These are phyloP conservation scores for Gortyna flavago DNA, from an alignment of 2,888 invertebrate species.

Conservation along the genomic window DNA sequence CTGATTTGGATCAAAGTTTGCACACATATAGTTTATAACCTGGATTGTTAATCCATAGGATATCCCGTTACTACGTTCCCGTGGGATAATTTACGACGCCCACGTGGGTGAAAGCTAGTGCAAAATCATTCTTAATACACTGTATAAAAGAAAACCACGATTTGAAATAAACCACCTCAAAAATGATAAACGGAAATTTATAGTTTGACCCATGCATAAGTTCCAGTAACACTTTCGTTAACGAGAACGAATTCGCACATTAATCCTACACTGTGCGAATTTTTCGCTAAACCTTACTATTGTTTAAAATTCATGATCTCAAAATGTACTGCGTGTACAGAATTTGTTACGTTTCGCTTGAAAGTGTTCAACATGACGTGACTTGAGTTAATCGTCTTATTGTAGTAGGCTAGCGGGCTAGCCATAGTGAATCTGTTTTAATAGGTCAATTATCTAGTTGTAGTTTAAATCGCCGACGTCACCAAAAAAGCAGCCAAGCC, in stretches of 20 bases:
- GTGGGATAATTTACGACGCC: no score
- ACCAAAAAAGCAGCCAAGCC: no score
- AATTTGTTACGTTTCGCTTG: slow-evolving; percentile 26
- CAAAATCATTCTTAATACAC: no score
- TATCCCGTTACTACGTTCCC: no score
- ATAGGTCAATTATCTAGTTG: neutral
- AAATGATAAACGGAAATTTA: neutral
- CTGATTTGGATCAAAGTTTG: no score
- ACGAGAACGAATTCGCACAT: neutral
- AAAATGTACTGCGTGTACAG: slow-evolving; percentile 26
- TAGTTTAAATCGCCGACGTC: no score
- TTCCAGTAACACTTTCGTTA: slow-evolving; percentile 3
- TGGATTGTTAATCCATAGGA: no score
- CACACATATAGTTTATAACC: no score
- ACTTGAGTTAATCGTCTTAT: slow-evolving; percentile 39
- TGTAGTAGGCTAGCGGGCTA: slow-evolving; percentile 27
- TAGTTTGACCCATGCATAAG: neutral
- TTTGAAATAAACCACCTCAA: neutral
- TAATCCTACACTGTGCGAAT: slow-evolving; percentile 10
- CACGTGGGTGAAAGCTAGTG: no score
- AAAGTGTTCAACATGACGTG: slow-evolving; percentile 51
- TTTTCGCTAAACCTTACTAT: neutral
- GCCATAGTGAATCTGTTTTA: neutral
- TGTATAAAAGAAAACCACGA: neutral
- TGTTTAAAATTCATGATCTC: slow-evolving; percentile 2